phyloP scores from a whole-genome alignment of 2,888 invertebrate genomes.

The Gerris lacustris region DNA sequence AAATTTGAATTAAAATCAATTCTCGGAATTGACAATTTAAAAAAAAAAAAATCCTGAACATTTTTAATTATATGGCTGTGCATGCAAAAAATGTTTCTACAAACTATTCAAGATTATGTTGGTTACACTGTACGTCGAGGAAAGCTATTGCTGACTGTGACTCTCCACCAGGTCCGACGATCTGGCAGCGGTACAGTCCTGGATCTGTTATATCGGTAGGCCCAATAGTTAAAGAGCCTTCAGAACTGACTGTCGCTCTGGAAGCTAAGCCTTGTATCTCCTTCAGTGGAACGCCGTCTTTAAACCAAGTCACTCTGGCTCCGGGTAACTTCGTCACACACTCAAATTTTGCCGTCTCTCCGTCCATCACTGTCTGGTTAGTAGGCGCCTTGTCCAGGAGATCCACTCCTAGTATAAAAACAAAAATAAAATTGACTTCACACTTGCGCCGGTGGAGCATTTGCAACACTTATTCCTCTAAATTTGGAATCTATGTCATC shows the following conservation, averaged over 20 bases:
- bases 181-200: conserved; percentile 78
- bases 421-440: conserved; percentile 24
- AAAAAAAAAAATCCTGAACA: too few species aligned
- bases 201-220: conserved; percentile 68
- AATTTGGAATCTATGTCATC: too few species aligned
- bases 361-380: conserved; percentile 77
- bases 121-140: conserved; percentile 84
- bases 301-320: conserved; percentile 51
- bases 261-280: conserved; percentile 50
- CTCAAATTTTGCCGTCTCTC: conserved; percentile 64
- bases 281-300: conserved; percentile 50
- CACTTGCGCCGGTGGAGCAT: background rate
- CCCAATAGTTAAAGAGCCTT: conserved; percentile 69
- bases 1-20: too few species aligned
- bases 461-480: too few species aligned
- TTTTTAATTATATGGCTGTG: too few species aligned
- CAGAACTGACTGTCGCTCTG: conserved; percentile 50
- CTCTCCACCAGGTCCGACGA: conserved; percentile 56
- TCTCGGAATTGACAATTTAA: too few species aligned
- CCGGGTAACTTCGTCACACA: conserved; percentile 66
- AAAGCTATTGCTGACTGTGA: conserved; percentile 70
- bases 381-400: conserved; percentile 75
- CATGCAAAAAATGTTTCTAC: too few species aligned
- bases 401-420: conserved; percentile 60
- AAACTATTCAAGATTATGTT: too few species aligned